Conservation (phyloP, 2,797 vertebrate species). For the Lithobates sylvaticus region DNA sequence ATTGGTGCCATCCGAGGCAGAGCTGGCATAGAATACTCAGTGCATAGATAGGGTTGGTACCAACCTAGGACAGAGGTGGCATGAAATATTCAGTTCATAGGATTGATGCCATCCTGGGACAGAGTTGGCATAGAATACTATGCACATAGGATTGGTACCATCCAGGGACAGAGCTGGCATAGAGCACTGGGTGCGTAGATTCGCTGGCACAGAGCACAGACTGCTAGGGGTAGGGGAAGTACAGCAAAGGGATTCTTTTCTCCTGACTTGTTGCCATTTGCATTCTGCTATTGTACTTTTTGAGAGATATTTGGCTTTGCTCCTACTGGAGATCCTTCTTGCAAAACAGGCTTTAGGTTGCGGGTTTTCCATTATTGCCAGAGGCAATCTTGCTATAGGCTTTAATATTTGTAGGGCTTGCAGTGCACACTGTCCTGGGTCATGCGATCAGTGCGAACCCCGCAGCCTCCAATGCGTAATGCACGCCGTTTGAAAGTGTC, state of each 20-base stretch:
- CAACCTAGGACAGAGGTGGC: too few relatives aligned
- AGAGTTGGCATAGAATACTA: background rate
- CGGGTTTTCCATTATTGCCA: background rate
- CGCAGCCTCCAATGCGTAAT: background rate
- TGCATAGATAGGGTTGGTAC: too few relatives aligned
- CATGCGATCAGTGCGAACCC: background rate
- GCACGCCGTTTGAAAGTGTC: background rate
- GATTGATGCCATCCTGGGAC: background rate
- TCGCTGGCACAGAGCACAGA: background rate
- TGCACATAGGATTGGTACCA: background rate
- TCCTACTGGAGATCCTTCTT: conserved; percentile 21
- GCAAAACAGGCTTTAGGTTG: background rate
- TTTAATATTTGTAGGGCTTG: background rate
- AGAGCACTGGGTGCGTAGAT: background rate
- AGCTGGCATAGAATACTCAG: background rate
- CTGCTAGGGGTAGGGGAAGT: background rate
- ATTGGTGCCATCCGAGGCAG: background rate
- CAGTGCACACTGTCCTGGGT: background rate
- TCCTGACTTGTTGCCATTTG: conserved; percentile 17
- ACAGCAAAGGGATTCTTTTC: background rate
- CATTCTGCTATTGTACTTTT: background rate
- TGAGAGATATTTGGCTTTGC: background rate
- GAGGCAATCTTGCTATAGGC: background rate
- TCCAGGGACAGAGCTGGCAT: background rate
- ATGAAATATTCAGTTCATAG: background rate